Percentiles rank a stretch among this genome's conserved stretches.
These are phyloP conservation scores for Prunella strophiata DNA, from an alignment of 2,797 vertebrate genomes.

Conservation along the genomic window DNA sequence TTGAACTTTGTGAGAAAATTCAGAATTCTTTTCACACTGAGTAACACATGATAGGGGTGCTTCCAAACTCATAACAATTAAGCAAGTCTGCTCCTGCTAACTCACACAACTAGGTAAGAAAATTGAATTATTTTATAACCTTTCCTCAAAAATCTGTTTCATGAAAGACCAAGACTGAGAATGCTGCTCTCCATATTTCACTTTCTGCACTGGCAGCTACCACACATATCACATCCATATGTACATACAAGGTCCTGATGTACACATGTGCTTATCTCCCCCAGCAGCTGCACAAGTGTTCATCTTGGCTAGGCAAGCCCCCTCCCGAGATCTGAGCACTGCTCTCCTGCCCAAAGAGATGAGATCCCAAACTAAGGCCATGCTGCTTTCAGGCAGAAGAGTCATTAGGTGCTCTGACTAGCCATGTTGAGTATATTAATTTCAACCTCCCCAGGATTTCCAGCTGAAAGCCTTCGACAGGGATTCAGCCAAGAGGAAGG, in stretches of 20 bases:
- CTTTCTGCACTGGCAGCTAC: not conserved
- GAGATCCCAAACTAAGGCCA: not conserved
- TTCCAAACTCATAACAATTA: not conserved
- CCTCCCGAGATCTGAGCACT: not conserved
- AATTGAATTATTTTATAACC: not conserved
- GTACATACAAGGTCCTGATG: rapidly evolving
- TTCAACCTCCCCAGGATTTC: not conserved
- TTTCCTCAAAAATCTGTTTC: not conserved
- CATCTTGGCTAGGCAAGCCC: not conserved
- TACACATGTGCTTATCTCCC: conserved; percentile 11
- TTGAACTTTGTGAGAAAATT: not conserved
- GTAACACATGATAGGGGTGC: not conserved
- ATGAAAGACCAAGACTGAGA: not conserved
- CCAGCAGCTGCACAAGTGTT: conserved; percentile 19
- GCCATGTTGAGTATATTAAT: not conserved
- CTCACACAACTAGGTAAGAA: not conserved
- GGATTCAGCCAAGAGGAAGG: conserved; percentile 1
- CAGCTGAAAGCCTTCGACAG: conserved; percentile 2
- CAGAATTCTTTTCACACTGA: not conserved
- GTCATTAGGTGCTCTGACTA: not conserved
- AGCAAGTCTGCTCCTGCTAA: not conserved
- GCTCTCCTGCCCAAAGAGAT: not conserved
- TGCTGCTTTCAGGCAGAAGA: not conserved
- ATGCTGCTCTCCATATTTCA: not conserved
- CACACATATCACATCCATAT: not conserved